A percentile compares a stretch with the other conserved stretches of the same genome.
These are phyloP conservation scores for Acridotheres tristis DNA, from an alignment of 2,797 vertebrate species.

Conservation along the genomic window DNA sequence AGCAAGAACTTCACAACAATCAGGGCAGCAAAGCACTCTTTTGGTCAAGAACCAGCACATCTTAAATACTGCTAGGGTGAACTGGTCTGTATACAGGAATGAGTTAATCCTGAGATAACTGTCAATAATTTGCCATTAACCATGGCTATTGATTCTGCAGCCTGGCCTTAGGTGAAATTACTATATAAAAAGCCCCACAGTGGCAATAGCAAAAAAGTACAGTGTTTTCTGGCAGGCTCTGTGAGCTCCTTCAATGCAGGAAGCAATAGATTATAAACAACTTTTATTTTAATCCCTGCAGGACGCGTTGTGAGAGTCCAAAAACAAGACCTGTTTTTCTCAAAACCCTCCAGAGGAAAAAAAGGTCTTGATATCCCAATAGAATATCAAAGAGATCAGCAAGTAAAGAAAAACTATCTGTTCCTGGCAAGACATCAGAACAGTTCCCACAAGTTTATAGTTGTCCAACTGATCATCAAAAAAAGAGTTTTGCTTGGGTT, in stretches of 20 bases:
- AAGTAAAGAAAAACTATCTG: slow-evolving; percentile 61
- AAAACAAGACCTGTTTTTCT: slow-evolving; percentile 50
- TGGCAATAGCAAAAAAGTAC: neutral
- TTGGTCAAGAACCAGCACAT: neutral
- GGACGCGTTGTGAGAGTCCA: slow-evolving; percentile 23
- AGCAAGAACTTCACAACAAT: neutral
- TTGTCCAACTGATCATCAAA: slow-evolving; percentile 41
- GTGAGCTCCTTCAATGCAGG: slow-evolving; percentile 40
- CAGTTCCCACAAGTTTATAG: slow-evolving; percentile 49
- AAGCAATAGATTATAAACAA: slow-evolving; percentile 68
- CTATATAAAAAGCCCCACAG: neutral
- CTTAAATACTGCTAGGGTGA: neutral
- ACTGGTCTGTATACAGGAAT: neutral
- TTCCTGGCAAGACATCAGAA: slow-evolving; percentile 57
- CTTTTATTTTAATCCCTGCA: slow-evolving; percentile 60
- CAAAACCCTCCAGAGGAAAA: neutral
- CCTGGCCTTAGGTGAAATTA: neutral
- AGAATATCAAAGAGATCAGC: slow-evolving; percentile 61
- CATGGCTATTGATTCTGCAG: neutral
- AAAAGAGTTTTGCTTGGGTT: slow-evolving; percentile 1
- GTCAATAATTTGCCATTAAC: neutral
- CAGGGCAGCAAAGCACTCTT: neutral
- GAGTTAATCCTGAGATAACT: neutral
- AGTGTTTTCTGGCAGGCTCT: slow-evolving; percentile 39
- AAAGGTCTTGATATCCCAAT: slow-evolving; percentile 48